phyloP scores from a whole-genome alignment of 2,113 vertebrate genomes.

The Hippopotamus amphibius region DNA sequence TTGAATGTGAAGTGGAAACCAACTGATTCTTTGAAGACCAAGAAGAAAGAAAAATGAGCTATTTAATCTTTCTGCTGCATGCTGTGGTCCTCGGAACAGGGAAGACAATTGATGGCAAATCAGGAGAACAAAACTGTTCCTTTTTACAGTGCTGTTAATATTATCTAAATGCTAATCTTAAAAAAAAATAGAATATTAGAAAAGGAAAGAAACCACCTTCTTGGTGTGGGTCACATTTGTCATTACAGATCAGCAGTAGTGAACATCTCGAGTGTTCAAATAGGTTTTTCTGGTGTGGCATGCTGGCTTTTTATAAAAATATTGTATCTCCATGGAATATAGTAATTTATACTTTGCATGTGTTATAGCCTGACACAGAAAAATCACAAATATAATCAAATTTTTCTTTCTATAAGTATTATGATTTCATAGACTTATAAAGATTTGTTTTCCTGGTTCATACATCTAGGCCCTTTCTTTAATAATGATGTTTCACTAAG shows the following conservation, averaged over 20 bases:
- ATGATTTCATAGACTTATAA: neutral
- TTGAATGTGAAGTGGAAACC: constrained; percentile 44
- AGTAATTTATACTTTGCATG: neutral
- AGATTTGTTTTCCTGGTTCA: neutral
- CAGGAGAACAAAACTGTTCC: neutral
- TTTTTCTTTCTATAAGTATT: neutral
- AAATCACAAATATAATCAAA: neutral
- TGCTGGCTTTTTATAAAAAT: neutral
- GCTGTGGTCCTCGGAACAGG: neutral
- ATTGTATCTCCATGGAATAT: neutral
- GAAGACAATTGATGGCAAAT: neutral
- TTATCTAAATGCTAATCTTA: neutral
- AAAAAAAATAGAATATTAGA: neutral
- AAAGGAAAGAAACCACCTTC: neutral
- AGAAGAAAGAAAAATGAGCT: constrained; percentile 22
- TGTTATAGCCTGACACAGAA: neutral
- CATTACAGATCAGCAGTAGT: neutral
- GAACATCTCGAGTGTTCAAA: neutral
- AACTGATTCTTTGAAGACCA: constrained; percentile 62
- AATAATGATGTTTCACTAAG: neutral
- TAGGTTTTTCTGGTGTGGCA: neutral
- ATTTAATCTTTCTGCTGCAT: constrained; percentile 17
- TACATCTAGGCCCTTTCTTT: neutral
- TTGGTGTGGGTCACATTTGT: neutral
- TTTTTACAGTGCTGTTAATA: neutral